Percentiles rank a stretch among this genome's conserved stretches.
Conservation (phyloP, 2,797 vertebrate species). For the Chelidonichthys spinosus region DNA sequence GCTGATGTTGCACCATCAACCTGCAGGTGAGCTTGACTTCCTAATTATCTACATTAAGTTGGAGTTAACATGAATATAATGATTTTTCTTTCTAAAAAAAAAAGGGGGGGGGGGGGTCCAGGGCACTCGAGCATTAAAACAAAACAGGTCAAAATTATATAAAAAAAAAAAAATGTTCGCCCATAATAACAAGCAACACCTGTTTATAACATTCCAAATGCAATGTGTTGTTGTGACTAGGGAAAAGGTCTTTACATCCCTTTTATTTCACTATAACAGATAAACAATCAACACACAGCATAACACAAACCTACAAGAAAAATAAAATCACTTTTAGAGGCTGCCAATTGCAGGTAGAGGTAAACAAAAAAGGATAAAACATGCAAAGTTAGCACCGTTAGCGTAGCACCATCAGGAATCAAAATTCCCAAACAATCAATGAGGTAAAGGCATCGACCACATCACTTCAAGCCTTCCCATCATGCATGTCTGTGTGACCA, state of each 20-base stretch:
- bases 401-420: slow-evolving; percentile 42
- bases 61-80: background rate
- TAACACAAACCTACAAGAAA: slow-evolving; percentile 21
- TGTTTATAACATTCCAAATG: background rate
- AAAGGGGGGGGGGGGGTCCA: background rate
- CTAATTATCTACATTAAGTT: background rate
- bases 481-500: background rate
- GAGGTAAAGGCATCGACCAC: slow-evolving; percentile 49
- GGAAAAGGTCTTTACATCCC: background rate
- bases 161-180: background rate
- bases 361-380: background rate
- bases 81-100: background rate
- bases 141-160: background rate
- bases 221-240: slow-evolving; percentile 5
- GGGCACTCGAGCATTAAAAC: background rate
- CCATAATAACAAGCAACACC: background rate
- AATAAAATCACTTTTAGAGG: slow-evolving; percentile 11
- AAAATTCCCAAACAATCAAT: slow-evolving; percentile 8
- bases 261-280: slow-evolving; percentile 31
- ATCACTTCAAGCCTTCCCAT: background rate
- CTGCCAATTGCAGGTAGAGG: background rate
- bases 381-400: slow-evolving; percentile 56
- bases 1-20: background rate
- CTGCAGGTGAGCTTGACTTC: background rate
- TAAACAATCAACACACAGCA: slow-evolving; percentile 1